Base-by-base conservation (phyloP, 2,113 vertebrate species). In the Megaptera novaeangliae region DNA sequence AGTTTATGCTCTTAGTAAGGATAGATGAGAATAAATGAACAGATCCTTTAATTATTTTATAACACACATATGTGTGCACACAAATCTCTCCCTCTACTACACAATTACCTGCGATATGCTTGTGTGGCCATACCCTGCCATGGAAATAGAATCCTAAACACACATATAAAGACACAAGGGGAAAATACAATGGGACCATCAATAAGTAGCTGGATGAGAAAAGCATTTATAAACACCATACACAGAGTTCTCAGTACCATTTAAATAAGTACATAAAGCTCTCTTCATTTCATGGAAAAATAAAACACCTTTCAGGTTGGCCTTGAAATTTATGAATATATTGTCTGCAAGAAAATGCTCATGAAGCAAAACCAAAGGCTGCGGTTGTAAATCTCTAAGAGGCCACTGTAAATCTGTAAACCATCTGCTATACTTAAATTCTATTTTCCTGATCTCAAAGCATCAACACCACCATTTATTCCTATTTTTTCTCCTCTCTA, bases 271-370 rank as follows among this genome's bases (percentile, higher is more conserved):
- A 44, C 83, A 90, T 41, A 77, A 93, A 68, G 10, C 20, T 93
- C 57, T 86, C 52, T 75, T 95, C 64, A 82, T 69, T 61, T 81
- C 20, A 27, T 80, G 64, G 87, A 74, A 96, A 97, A 95, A 69
- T 63, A 93, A 91, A 95, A 74, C 41, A 77, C 2, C 59, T 90
- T 84, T 87, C 82, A 44, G 11, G 68, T 88, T 94, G 81, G 77
- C 10, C 71, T 57, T 96, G 46, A 96, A 92, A 72, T 94, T 18
- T 97, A 66, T 94, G 66, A 97, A 92, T 92, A 81, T 63, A 69
- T 25, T 90, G 88, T 10, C 61, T 89, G 36, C 12, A 74, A 89
- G 69, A 95, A 90, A 95, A 83, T 81, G 2, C 49, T 95, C n/a
- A 61, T 93, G 27, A 89, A 96, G 59, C 80, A 94, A 92, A 98